Base-by-base conservation (phyloP, 2,888 invertebrate genomes). In the Caradrina clavipalpis region DNA sequence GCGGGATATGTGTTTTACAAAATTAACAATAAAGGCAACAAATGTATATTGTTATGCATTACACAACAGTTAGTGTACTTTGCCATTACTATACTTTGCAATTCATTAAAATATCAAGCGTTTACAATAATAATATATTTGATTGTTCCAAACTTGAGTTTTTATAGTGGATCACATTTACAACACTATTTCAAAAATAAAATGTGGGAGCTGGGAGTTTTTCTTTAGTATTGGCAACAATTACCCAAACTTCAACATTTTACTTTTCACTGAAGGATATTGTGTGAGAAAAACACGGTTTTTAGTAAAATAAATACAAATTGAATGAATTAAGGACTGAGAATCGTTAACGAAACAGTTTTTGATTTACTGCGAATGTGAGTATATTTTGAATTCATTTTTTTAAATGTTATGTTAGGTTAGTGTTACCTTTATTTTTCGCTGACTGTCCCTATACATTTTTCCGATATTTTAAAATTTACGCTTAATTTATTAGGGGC, bases 401-500 rank as follows among this genome's bases (percentile, higher is more conserved):
- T 88, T 73, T 81, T 81, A 77, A 54, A 80, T 89, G 87, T 89
- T 85, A 87, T 91, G 89, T 91, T 94, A 95, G 95, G 95, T 95
- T 95, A 95, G 94, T 92, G 88, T 90, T 93, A 90, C 91, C 89
- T 92, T 80, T 87, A 90, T 88, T 93, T 92, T 91, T 86, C 90
- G 95, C 95, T 94, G 94, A 93, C 91, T 94, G 89, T 93, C 90
- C 90, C 88, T 87, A 86, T 87, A 91, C 81, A 89, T 91, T 89
- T 81, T 90, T 90, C 86, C 83, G 83, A 89, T 90, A 89, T 85
- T 89, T 90, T 87, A 78, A 88, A 87, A 83, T 80, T 87, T 87
- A 88, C 83, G 94, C 95, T 94, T 95, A 84, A 89, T 92, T 89
- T 87, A 85, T 80, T 95, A 94, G 92, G 91, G 94, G 95, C 95